Evolutionary conservation across 2,797 vertebrate genomes (phyloP), one percentile per base, ranked within the genome.

Genomic region (Acanthurus leucopareius): DNA sequence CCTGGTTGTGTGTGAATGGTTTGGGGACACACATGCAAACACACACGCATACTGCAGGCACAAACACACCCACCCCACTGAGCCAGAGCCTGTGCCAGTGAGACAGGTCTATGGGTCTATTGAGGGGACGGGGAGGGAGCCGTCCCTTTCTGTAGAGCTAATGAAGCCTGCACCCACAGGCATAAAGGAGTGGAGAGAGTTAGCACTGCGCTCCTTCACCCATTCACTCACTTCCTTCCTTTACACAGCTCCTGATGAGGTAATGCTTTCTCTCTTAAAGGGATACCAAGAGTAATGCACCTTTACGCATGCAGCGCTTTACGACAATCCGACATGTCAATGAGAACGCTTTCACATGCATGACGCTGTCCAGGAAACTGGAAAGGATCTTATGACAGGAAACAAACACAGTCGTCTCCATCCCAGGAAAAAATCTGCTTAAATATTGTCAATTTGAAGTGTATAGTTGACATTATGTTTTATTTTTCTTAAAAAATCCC

Each of bases 101-200:
- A 91, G 90, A 91, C 90, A 90, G 89, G 89, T 92, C 89, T 91
- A 88, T 91, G 87, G 92, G 85, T 92, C 94, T 91, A 94, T 94
- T 94, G 93, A 94, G 85, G 77, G 77, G 82, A 84, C 85, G 48
- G 79, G 77, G 89, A 90, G 90, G 87, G 86, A 88, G 87, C 79
- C 45, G 81, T 87, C 86, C 89, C 86, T 92, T 94, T 94, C 91
- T 94, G 93, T 87, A 20, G 89, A 95, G 90, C 94, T 95, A 95
- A 95, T 94, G 92, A 95, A 94, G 92, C 94, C 92, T 93, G 93
- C 92, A 92, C 77, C 83, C 86, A 73, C 75, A 74, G 72, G 81
- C 92, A 93, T 93, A 94, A 94, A 93, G 90, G 89, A 92, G 79
- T 61, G 75, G 73, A 87, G 86, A 86, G 93, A 91, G 91, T 88